Conservation (phyloP, 1,140 invertebrate species). For the Pararge aegeria region DNA sequence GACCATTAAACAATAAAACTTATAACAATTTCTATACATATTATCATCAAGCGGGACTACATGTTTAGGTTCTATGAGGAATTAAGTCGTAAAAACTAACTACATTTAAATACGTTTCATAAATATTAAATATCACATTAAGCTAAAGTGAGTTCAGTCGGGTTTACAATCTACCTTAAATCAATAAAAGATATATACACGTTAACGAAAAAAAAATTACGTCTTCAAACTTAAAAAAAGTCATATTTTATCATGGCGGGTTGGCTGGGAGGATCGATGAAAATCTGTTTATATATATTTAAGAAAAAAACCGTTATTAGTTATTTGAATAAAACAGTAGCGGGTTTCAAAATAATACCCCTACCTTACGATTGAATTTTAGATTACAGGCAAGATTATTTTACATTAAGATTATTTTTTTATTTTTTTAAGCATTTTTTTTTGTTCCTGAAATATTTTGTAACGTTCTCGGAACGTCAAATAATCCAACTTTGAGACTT, state of each 20-base stretch:
- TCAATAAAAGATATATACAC: conserved; percentile 36
- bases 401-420: too few species aligned
- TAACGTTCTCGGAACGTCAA: too few species aligned
- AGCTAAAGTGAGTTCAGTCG: conserved; percentile 75
- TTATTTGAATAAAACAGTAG: too few species aligned
- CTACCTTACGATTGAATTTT: too few species aligned
- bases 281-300: not conserved
- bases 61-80: conserved; percentile 29
- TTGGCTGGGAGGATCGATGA: not conserved
- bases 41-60: conserved; percentile 27
- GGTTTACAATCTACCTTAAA: conserved; percentile 57
- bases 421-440: too few species aligned
- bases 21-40: conserved; percentile 20
- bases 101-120: conserved; percentile 55
- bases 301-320: too few species aligned
- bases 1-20: not conserved
- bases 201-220: conserved; percentile 24
- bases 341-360: too few species aligned
- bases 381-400: too few species aligned
- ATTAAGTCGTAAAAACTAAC: conserved; percentile 52
- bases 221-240: not conserved
- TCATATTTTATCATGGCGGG: not conserved
- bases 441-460: too few species aligned
- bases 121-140: conserved; percentile 78
- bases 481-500: too few species aligned